A percentile compares a stretch with the other conserved stretches of the same genome.
These are phyloP conservation scores for Brachionus sp. DNA, from an alignment of 1,140 invertebrate genomes.

Conservation along the genomic window DNA sequence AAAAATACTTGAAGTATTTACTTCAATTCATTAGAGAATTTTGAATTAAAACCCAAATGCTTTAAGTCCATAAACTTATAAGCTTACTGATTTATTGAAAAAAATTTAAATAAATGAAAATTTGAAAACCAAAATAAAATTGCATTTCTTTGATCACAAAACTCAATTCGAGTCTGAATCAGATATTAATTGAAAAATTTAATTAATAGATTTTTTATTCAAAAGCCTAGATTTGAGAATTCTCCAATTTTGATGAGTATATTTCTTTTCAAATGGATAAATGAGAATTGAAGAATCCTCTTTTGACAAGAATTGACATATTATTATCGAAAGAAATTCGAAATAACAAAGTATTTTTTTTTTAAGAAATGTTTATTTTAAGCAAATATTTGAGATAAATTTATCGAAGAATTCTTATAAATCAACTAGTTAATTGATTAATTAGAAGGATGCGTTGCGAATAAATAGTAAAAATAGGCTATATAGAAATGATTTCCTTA, in stretches of 20 bases:
- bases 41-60: neutral
- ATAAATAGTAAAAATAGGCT: neutral
- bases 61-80: neutral
- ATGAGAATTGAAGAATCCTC: neutral
- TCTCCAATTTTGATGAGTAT: neutral
- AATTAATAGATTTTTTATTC: no score
- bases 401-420: neutral
- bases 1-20: neutral
- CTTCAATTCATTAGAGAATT: neutral
- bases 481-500: neutral
- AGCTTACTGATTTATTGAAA: neutral
- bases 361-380: neutral
- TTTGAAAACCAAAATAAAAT: neutral
- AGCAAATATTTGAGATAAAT: neutral
- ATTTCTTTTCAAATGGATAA: neutral
- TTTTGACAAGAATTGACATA: neutral
- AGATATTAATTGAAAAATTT: no score
- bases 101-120: neutral
- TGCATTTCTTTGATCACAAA: neutral
- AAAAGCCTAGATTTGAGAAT: neutral
- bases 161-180: no score
- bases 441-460: neutral
- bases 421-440: neutral
- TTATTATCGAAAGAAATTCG: neutral
- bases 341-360: neutral